phyloP scores from a whole-genome alignment of 2,797 vertebrate species.

The Hydrophis major region DNA sequence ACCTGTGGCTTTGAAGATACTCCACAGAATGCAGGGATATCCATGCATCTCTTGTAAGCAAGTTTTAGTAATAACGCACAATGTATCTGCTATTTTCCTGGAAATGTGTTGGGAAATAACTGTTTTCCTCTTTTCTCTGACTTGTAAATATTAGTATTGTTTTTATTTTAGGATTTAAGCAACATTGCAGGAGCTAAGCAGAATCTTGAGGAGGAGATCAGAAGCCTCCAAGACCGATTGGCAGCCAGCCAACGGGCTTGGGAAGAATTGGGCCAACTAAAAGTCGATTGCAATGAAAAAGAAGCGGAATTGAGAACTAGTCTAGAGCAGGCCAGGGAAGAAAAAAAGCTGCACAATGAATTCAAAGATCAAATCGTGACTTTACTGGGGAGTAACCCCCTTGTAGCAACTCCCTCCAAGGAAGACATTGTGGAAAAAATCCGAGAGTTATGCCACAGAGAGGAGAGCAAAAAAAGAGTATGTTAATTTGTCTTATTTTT shows the following conservation, averaged over 20 bases:
- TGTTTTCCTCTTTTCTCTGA: not conserved
- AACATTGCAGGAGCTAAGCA: slow-evolving; percentile 63
- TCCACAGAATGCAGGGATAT: not conserved
- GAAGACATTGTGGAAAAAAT: slow-evolving; percentile 74
- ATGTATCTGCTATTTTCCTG: not conserved
- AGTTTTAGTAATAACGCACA: not conserved
- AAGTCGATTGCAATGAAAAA: slow-evolving; percentile 74
- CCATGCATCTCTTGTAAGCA: not conserved
- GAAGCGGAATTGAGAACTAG: slow-evolving; percentile 70
- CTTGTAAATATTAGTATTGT: slow-evolving; percentile 19
- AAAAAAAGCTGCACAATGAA: slow-evolving; percentile 57
- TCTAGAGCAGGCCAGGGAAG: slow-evolving; percentile 64
- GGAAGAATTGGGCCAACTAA: slow-evolving; percentile 73
- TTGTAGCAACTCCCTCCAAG: slow-evolving; percentile 60
- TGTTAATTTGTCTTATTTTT: slow-evolving; percentile 34
- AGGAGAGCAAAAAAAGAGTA: slow-evolving; percentile 68
- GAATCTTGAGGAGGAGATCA: slow-evolving; percentile 75
- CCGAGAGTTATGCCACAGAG: slow-evolving; percentile 67
- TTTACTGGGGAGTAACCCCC: slow-evolving; percentile 60
- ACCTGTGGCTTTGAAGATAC: no score
- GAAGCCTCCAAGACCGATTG: slow-evolving; percentile 74
- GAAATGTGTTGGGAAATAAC: not conserved
- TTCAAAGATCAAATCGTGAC: slow-evolving; percentile 75
- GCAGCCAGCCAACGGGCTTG: slow-evolving; percentile 73
- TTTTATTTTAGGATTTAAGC: slow-evolving; percentile 77